Percentiles rank a stretch among this genome's conserved stretches.
phyloP scores from a whole-genome alignment of 2,113 vertebrate species.

The Bombycilla garrulus region DNA sequence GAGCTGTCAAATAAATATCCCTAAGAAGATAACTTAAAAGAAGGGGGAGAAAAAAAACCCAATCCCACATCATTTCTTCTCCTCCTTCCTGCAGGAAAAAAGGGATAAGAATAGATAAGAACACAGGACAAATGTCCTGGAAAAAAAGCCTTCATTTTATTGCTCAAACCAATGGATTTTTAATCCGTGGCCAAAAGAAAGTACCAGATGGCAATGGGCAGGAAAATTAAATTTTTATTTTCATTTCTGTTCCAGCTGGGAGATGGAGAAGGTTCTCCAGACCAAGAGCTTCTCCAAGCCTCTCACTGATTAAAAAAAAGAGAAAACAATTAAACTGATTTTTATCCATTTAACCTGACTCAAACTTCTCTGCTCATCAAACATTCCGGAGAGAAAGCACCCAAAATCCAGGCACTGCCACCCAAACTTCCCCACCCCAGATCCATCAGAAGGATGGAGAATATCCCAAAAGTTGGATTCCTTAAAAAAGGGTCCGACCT shows the following conservation, averaged over 20 bases:
- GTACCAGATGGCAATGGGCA: neutral
- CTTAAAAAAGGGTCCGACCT: neutral
- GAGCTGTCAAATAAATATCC: neutral
- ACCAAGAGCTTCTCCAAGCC: neutral
- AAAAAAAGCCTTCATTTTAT: neutral
- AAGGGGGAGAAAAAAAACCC: neutral
- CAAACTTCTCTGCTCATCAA: neutral
- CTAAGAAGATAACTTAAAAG: neutral
- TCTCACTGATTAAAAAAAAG: neutral
- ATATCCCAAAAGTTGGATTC: rapidly evolving
- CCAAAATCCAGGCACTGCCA: neutral
- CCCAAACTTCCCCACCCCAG: neutral
- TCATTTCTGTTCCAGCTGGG: neutral
- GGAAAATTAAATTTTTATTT: rapidly evolving
- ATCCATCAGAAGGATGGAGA: neutral
- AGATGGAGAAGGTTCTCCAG: neutral
- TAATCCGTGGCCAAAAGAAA: neutral
- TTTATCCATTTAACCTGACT: neutral
- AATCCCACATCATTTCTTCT: neutral
- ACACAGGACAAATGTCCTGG: neutral
- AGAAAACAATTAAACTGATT: too few relatives aligned
- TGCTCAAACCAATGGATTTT: neutral
- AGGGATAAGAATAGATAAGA: neutral
- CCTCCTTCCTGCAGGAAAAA: neutral
- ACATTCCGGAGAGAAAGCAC: neutral